Evolutionary conservation across 2,888 invertebrate genomes (phyloP).

Genomic region (Iphiclides podalirius): DNA sequence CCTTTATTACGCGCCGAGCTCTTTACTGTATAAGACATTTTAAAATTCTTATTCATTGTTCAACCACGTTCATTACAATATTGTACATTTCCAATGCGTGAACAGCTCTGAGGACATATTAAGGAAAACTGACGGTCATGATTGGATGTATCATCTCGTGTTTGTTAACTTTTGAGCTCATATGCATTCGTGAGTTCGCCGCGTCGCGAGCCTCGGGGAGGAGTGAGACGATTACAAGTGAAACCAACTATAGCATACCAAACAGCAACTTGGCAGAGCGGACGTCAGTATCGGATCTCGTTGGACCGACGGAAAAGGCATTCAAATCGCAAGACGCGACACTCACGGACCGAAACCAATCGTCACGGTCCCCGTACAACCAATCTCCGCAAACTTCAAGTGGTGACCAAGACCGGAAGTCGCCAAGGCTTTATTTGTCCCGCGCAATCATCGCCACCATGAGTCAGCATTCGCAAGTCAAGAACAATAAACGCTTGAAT

Average conservation of each 20-base stretch:
- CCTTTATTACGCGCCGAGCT: constrained; percentile 51
- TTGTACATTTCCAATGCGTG: constrained; percentile 1
- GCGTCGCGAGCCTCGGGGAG: constrained; percentile 27
- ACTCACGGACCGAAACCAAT: constrained; percentile 16
- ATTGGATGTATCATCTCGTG: constrained; percentile 41
- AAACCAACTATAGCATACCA: background rate
- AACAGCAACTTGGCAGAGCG: background rate
- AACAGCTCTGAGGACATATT: constrained; percentile 23
- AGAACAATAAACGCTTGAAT: background rate
- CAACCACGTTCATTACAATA: constrained; percentile 1
- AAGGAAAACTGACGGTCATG: constrained; percentile 40
- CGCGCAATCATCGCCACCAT: constrained; percentile 28
- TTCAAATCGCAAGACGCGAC: background rate
- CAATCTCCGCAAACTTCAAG: constrained; percentile 23
- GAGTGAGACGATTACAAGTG: background rate
- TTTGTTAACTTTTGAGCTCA: constrained; percentile 42
- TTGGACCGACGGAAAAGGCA: constrained; percentile 1
- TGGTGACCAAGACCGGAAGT: constrained; percentile 23
- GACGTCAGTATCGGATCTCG: background rate
- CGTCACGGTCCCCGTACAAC: constrained; percentile 18
- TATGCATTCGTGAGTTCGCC: constrained; percentile 38
- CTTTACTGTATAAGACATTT: constrained; percentile 48
- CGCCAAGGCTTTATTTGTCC: constrained; percentile 32
- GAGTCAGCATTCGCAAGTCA: constrained; percentile 19
- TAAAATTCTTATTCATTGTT: constrained; percentile 26